These are phyloP conservation scores for Chloroceryle amazona DNA, from an alignment of 2,797 vertebrate species.

Conservation along the genomic window DNA sequence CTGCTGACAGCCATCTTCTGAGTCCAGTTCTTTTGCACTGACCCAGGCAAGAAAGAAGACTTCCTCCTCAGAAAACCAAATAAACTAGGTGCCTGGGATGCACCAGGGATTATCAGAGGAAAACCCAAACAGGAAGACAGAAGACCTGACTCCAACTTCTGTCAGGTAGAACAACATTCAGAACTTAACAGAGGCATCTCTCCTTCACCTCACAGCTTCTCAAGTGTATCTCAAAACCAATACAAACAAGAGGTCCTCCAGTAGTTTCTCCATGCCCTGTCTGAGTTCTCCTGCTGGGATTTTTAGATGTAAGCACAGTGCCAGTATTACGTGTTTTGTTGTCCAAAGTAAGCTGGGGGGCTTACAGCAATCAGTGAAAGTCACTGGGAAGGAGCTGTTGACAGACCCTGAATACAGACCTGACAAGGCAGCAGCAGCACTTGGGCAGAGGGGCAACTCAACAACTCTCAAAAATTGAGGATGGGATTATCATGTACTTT, in stretches of 20 bases:
- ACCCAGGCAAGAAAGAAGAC: background rate
- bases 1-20: background rate
- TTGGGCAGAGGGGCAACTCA: background rate
- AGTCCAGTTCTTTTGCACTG: background rate
- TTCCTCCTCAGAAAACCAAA: background rate
- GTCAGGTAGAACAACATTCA: background rate
- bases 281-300: background rate
- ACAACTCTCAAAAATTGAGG: fast-evolving
- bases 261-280: background rate
- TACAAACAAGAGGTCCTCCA: background rate
- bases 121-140: background rate
- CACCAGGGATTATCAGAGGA: background rate
- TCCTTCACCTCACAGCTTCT: background rate
- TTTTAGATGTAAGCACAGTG: background rate
- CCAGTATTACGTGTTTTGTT: background rate
- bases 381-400: background rate
- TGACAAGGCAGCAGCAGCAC: background rate
- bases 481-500: background rate
- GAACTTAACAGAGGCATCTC: background rate
- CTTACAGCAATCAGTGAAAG: background rate
- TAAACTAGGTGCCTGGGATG: background rate
- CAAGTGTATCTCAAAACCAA: background rate
- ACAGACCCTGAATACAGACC: background rate
- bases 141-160: background rate
- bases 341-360: background rate